Base-by-base conservation (phyloP, 1,140 invertebrate species). In the Pristionchus pacificus region DNA sequence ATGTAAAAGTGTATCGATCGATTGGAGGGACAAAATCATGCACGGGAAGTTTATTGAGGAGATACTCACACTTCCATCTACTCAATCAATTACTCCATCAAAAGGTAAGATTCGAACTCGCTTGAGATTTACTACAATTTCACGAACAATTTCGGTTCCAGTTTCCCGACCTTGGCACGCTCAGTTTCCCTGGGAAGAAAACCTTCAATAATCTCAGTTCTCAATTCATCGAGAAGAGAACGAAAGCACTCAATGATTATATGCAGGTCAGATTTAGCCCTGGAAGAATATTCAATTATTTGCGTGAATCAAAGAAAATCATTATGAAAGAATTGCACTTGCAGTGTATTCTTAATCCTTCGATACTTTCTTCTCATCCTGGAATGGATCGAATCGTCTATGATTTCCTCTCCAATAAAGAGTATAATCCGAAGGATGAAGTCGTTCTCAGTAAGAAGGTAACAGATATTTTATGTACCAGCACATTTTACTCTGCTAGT, bases 31-130 rank as follows among this genome's bases (percentile, higher is more conserved):
- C 88, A 2, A 89, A 88, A 77, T 87, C 90, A 83, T 70, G 77
- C n/a, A 89, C 90, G n/a, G 88, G 87, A 85, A 86, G 87, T 78
- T 85, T 88, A n/a, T 86, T 88, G 66, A 72, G 88, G 65, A 77
- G 88, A 67, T 97, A 95, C 80, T 93, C 91, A 33, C 93, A 96
- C 85, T 96, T 97, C 85, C 89, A 95, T 81, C 91, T 93, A 81
- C 86, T 95, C 6, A 89, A 93, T 80, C 87, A 88, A 31, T 70
- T 77, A 57, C 65, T 85, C 55, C 65, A 74, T 67, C 73, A 78
- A 89, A 91, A 85, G 88, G 93, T 79, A 89, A 89, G 84, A 89
- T 90, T 30, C 59, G 25, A 14, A 67, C 64, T 29, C 25, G 28
- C 2, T 14, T 65, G 6, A 61, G 33, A 0, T 30, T 28, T 15